phyloP scores from a whole-genome alignment of 2,888 invertebrate genomes.

The Lasioglossum vierecki region DNA sequence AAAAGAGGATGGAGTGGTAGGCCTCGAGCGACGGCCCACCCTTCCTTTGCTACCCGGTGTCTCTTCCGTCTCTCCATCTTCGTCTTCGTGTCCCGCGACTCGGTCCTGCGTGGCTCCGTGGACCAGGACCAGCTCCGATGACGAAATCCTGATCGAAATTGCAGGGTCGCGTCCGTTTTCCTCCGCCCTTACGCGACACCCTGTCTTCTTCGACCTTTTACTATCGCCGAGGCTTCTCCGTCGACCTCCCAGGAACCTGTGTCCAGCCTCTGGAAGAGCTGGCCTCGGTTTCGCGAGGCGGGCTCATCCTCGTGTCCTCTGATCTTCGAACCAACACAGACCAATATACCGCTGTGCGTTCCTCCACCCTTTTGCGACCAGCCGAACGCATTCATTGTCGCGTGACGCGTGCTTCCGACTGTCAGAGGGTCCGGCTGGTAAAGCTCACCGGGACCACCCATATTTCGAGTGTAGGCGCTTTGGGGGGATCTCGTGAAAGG shows the following conservation, averaged over 20 bases:
- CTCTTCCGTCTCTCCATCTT: neutral
- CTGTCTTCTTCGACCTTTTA: neutral
- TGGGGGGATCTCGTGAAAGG: neutral
- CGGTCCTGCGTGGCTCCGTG: neutral
- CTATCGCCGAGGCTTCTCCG: neutral
- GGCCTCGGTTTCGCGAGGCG: neutral
- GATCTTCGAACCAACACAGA: neutral
- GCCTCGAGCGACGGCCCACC: conserved; percentile 47
- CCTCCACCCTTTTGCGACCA: neutral
- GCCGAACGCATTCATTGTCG: neutral
- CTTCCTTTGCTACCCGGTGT: conserved; percentile 24
- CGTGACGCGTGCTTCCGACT: neutral
- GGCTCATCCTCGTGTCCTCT: conserved; percentile 3
- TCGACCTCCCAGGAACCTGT: neutral
- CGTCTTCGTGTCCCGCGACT: neutral
- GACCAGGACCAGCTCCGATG: neutral
- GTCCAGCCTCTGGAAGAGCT: neutral
- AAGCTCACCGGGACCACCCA: neutral
- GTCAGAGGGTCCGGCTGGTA: neutral
- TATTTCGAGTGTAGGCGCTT: neutral
- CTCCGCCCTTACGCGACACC: neutral
- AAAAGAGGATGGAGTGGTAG: conserved; percentile 61
- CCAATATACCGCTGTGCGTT: neutral
- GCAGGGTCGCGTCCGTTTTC: neutral
- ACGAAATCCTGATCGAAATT: conserved; percentile 5